A percentile compares a stretch with the other conserved stretches of the same genome.
These are phyloP conservation scores for Malthinus seriepunctatus DNA, from an alignment of 2,888 invertebrate genomes.

Conservation along the genomic window DNA sequence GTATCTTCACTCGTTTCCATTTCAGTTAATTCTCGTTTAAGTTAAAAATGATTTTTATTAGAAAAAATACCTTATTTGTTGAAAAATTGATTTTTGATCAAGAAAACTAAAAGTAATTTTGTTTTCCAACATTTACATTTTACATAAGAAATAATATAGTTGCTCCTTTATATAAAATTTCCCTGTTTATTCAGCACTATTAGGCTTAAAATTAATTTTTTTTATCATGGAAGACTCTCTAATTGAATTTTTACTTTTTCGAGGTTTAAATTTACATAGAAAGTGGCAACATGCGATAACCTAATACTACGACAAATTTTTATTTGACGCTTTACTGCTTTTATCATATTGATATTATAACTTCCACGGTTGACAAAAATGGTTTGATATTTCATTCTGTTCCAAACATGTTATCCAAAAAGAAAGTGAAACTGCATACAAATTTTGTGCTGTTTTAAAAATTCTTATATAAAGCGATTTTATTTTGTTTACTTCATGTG, in stretches of 20 bases:
- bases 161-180: neutral
- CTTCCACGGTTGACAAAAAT: neutral
- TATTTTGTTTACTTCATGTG: too few relatives aligned
- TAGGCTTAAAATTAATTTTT: constrained; percentile 6
- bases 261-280: constrained; percentile 10
- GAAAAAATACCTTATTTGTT: too few relatives aligned
- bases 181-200: neutral
- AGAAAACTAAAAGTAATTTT: too few relatives aligned
- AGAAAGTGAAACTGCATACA: neutral
- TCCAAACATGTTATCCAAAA: constrained; percentile 1
- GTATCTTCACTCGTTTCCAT: too few relatives aligned
- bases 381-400: constrained; percentile 9
- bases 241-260: constrained; percentile 6
- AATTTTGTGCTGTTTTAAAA: too few relatives aligned
- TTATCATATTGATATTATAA: constrained; percentile 10
- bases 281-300: constrained; percentile 13
- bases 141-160: too few relatives aligned
- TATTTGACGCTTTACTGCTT: constrained; percentile 10
- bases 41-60: too few relatives aligned
- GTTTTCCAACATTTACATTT: too few relatives aligned
- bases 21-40: too few relatives aligned
- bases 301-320: constrained; percentile 8
- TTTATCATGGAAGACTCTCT: neutral
- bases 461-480: too few relatives aligned
- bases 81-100: too few relatives aligned